Percentiles rank a stretch among this genome's conserved stretches.
Evolutionary conservation across 1,140 invertebrate genomes (phyloP).

Genomic region (Aphaenogaster floridana): DNA sequence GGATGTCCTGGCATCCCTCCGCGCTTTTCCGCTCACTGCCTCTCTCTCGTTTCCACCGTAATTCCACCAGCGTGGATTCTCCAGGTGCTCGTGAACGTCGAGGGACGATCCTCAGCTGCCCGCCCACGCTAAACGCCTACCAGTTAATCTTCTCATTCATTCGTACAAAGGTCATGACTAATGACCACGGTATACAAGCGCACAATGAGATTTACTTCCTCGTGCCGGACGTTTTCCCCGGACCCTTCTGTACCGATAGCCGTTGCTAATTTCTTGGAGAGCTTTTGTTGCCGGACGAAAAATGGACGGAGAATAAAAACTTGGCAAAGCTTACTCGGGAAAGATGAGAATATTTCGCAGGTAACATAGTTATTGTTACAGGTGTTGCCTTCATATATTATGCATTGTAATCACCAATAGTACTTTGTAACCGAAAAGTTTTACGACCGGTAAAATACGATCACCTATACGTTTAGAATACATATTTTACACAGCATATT

Average conservation of each 20-base stretch:
- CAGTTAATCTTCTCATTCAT: conserved; percentile 75
- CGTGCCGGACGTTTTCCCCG: conserved; percentile 15
- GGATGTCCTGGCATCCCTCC: conserved; percentile 61
- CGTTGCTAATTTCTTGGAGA: conserved; percentile 56
- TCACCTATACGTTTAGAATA: not conserved
- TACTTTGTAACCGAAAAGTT: not conserved
- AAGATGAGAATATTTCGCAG: not conserved
- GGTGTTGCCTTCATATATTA: not conserved
- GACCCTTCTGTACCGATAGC: conserved; percentile 60
- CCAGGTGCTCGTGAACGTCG: conserved; percentile 75
- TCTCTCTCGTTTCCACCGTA: conserved; percentile 61
- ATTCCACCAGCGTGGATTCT: conserved; percentile 65
- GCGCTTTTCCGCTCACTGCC: conserved; percentile 59
- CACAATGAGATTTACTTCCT: conserved; percentile 73
- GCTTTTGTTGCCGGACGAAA: not conserved
- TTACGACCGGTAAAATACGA: not conserved
- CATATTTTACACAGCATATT: not conserved
- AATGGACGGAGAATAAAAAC: not conserved
- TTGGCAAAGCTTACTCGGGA: not conserved
- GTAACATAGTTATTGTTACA: not conserved
- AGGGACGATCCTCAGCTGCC: conserved; percentile 49
- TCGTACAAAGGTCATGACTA: conserved; percentile 81
- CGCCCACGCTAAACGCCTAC: conserved; percentile 77
- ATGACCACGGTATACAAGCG: conserved; percentile 74
- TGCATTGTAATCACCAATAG: not conserved